A percentile compares a stretch with the other conserved stretches of the same genome.
Evolutionary conservation across 2,113 vertebrate species (phyloP).

Genomic region (Oenanthe melanoleuca): DNA sequence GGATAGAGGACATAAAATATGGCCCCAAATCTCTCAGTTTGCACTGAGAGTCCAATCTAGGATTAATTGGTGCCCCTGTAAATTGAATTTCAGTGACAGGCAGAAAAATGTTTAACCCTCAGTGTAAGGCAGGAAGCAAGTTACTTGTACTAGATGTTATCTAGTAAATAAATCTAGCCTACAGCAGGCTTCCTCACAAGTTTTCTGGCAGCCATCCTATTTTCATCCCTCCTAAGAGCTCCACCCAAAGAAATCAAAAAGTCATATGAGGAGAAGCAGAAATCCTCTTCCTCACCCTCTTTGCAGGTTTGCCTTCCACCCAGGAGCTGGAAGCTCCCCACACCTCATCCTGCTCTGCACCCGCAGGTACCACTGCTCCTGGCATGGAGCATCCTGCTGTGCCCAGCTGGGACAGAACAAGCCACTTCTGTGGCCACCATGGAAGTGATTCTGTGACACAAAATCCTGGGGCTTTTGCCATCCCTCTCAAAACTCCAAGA

Average conservation of each 20-base stretch:
- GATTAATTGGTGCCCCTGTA: not conserved
- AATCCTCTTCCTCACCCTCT: not conserved
- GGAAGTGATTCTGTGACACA: not conserved
- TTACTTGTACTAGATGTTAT: not conserved
- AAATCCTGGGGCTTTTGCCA: not conserved
- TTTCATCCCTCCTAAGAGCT: not conserved
- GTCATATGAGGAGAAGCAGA: not conserved
- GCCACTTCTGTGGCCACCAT: not conserved
- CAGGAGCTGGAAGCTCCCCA: not conserved
- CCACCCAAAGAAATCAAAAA: not conserved
- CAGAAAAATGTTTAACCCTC: not conserved
- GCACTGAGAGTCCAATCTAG: not conserved
- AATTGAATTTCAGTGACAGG: not conserved
- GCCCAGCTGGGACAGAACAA: not conserved
- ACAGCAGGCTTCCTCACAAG: not conserved
- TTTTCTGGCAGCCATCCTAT: not conserved
- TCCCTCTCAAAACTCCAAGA: not conserved
- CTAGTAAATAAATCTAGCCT: not conserved
- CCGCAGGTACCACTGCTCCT: not conserved
- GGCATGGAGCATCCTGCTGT: not conserved
- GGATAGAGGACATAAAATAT: not conserved
- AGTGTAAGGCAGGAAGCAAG: not conserved
- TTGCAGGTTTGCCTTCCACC: not conserved
- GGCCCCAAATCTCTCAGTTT: not conserved
- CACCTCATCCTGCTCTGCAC: not conserved